Evolutionary conservation across 1,140 invertebrate genomes (phyloP), one percentile per base, ranked within the genome.

Genomic region (Triops longicaudatus): DNA sequence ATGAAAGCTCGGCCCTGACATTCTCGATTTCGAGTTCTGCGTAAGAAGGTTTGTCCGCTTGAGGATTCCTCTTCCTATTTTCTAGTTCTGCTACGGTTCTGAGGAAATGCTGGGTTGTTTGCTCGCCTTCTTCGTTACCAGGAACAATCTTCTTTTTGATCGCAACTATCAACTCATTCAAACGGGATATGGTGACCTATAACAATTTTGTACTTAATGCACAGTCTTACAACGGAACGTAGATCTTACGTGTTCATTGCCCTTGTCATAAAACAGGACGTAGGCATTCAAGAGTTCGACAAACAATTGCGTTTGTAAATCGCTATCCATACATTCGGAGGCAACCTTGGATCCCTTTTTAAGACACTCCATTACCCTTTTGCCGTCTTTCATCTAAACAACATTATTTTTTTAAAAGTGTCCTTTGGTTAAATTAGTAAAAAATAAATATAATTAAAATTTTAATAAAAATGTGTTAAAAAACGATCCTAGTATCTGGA

Each of bases 321-420:
- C 92, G n/a, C 90, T 90, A 85, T 99, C 97, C 93, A 99, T 96
- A 81, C 97, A 99, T 80, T 99, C 96, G 81, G 93, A 95, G 2
- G 95, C 95, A 79, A 98, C 97, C 79, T 94, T 90, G 1, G 95
- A 90, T 6, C 94, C 95, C 85, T 98, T 98, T 84, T 98, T 98
- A 75, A 99, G 85, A 84, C 97, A 99, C 81, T 99, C 97, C 63
- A 96, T 86, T 0, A 98, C 97, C 76, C 93, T 88, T 81, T 92
- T 92, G 7, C 93, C 93, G 85, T 99, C 96, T 79, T 92, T 91
- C 84, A 97, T 90, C 89, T 94, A 78, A 76, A 80, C 79, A 63
- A 63, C 4, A n/a, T n/a, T n/a, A n/a, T n/a, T n/a, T n/a, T n/a
- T n/a, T n/a, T n/a, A n/a, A n/a, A n/a, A n/a, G n/a, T n/a, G n/a